Base-by-base conservation (phyloP, 1,140 invertebrate species). In the Rhyacophila brunnea region DNA sequence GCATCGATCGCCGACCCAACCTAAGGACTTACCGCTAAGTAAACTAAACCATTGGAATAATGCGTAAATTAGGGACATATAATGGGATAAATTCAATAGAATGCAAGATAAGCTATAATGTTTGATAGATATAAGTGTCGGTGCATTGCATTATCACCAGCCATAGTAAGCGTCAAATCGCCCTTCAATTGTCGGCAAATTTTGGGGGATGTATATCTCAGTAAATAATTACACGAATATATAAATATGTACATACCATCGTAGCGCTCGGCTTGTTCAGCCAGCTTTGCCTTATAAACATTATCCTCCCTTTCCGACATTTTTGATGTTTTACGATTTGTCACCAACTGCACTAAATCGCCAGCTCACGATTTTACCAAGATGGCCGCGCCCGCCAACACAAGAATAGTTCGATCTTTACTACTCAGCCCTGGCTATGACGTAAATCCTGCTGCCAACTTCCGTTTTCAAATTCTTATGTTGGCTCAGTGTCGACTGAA, bases 291-390 rank as follows among this genome's bases (percentile, higher is more conserved):
- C 83, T 94, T 92, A 81, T 95, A 95, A 75, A 95, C 93, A 83
- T 93, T 92, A 85, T 95, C 92, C 84, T 96, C 93, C 81, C 93
- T 87, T 83, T 95, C 92, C 73, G 90, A 89, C 90, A 92, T 92
- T 80, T 78, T 87, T 77, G 80, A 84, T 83, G 79, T 79, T 80
- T 74, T 73, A 75, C 78, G 81, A 83, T 83, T 81, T 78, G 74
- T 76, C 76, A 78, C 76, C 77, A 78, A 77, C 74, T 78, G 76
- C 74, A 76, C 75, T 73, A 73, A 77, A 77, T 78, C 73, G 75
- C 74, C 76, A 77, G 74, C 73, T 77, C 76, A 78, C 76, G 73
- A 75, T 75, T 77, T 74, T 79, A 77, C 76, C 79, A 82, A 82
- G 78, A 82, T 82, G 80, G 80, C 80, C 78, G 79, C 80, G 75